These are phyloP conservation scores for Lingula anatina DNA, from an alignment of 2,888 invertebrate genomes.

Conservation along the genomic window DNA sequence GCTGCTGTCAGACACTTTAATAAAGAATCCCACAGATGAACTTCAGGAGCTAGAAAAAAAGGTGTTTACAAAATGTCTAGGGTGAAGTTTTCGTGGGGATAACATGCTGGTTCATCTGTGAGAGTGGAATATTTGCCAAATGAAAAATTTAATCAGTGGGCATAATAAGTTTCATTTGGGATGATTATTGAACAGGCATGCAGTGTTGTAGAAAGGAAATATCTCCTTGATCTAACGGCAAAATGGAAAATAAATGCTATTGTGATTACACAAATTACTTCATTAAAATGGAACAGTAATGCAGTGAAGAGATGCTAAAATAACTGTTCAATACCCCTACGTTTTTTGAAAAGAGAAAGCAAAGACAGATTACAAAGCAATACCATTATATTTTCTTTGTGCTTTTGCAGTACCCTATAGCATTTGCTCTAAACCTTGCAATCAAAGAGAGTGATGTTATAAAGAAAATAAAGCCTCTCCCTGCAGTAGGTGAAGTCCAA, in stretches of 20 bases:
- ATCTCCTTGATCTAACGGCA: not conserved
- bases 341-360: too few relatives aligned
- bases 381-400: too few relatives aligned
- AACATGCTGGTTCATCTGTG: too few relatives aligned
- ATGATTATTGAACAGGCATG: not conserved
- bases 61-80: conserved; percentile 16
- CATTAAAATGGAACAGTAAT: not conserved
- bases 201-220: not conserved
- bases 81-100: not conserved
- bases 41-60: conserved; percentile 38
- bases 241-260: not conserved
- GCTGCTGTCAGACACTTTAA: conserved; percentile 24
- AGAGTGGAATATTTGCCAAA: too few relatives aligned
- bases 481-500: conserved; percentile 1
- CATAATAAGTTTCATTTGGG: not conserved
- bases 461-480: conserved; percentile 16
- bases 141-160: too few relatives aligned
- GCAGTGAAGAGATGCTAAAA: too few relatives aligned
- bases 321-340: too few relatives aligned
- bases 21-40: conserved; percentile 29
- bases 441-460: conserved; percentile 31
- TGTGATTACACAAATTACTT: not conserved
- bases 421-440: conserved; percentile 45
- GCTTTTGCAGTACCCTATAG: conserved; percentile 38
- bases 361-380: too few relatives aligned